Evolutionary conservation across 2,113 vertebrate species (phyloP), one percentile per base, ranked within the genome.

Genomic region (Marmota flaviventris): DNA sequence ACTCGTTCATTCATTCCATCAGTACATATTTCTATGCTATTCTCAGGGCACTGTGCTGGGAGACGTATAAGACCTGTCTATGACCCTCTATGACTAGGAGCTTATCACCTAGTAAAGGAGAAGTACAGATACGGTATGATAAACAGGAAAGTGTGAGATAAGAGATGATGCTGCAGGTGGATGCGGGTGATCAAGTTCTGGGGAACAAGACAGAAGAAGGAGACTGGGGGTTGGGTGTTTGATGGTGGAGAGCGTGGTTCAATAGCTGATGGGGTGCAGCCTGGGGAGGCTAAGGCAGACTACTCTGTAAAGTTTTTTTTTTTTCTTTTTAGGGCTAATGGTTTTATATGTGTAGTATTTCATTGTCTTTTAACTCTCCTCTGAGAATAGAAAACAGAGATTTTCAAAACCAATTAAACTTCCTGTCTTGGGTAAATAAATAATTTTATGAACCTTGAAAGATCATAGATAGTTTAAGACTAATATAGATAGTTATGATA

Each of bases 381-480:
- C 53, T 91, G 89, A 67, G 61, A 81, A 86, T 24, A 87, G 70
- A 90, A 91, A 63, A 76, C 22, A 85, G 32, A 53, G 76, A 73
- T 85, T 88, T 51, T 22, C 79, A 87, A 89, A 91, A 51, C 18
- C 37, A 79, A 13, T 42, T 93, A 11, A 95, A 83, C 32, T 63
- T 78, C 67, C 45, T 82, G 29, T 16, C 6, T 82, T 76, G 76
- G 45, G 13, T 37, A 96, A 92, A 70, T 76, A 78, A 48, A 72
- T 63, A 48, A n/a, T 85, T 75, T 79, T 85, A 45, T 77, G 61
- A 90, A 93, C 90, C n/a, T 34, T 53, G 65, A 89, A 92, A 58
- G 70, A 87, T 86, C 78, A 22, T 63, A 72, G 39, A 77, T 75
- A 81, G 18, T 61, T 83, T 87, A 14, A 51, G 70, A 87, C 89